Conservation (phyloP, 2,888 invertebrate species). For the Hirtodrosophila confusa region DNA sequence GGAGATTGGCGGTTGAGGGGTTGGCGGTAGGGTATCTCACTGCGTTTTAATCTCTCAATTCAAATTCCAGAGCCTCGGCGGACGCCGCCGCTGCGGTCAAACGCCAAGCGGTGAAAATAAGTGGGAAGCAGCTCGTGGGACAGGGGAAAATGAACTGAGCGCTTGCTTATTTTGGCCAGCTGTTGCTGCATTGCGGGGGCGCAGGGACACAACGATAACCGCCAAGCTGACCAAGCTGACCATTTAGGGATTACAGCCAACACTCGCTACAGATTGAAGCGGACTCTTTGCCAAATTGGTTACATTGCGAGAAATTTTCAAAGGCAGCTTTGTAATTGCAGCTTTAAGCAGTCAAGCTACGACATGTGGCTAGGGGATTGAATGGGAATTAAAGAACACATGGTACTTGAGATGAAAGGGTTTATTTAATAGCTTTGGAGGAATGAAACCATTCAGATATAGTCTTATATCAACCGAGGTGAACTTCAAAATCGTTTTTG, state of each 20-base stretch:
- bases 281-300: slow-evolving; percentile 31
- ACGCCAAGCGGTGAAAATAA: slow-evolving; percentile 52
- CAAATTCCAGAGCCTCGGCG: slow-evolving; percentile 52
- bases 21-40: background rate
- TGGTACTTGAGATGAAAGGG: too few relatives aligned
- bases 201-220: background rate
- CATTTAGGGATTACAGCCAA: slow-evolving; percentile 34
- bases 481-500: too few relatives aligned
- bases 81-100: slow-evolving; percentile 37
- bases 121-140: slow-evolving; percentile 30
- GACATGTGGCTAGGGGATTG: slow-evolving; percentile 4
- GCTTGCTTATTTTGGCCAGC: slow-evolving; percentile 41
- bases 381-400: too few relatives aligned
- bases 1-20: background rate
- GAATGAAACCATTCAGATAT: too few relatives aligned
- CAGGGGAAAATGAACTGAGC: slow-evolving; percentile 24
- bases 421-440: too few relatives aligned
- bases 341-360: slow-evolving; percentile 9
- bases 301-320: slow-evolving; percentile 2
- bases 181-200: slow-evolving; percentile 17
- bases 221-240: slow-evolving; percentile 12
- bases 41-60: slow-evolving; percentile 75
- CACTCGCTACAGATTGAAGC: slow-evolving; percentile 17
- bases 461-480: too few relatives aligned
- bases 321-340: slow-evolving; percentile 31